These are phyloP conservation scores for Diploscapter pachys DNA, from an alignment of 1,140 invertebrate species.

Conservation along the genomic window DNA sequence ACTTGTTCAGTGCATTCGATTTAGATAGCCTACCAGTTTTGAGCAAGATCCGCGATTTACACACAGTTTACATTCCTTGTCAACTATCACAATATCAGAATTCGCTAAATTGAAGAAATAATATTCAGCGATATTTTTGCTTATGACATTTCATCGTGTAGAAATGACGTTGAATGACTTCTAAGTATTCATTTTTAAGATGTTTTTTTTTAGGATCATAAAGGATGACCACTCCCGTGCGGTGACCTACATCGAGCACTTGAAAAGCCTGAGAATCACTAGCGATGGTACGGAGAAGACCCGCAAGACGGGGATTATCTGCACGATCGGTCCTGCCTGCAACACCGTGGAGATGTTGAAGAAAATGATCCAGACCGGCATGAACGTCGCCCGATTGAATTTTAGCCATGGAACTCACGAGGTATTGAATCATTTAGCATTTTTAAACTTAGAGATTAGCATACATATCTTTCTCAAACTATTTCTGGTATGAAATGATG, in stretches of 20 bases:
- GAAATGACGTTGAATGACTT: too few relatives aligned
- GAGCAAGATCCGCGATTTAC: too few relatives aligned
- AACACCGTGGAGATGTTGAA: slow-evolving; percentile 76
- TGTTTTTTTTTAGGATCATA: too few relatives aligned
- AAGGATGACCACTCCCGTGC: slow-evolving; percentile 8
- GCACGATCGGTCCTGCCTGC: slow-evolving; percentile 95
- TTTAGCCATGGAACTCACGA: slow-evolving; percentile 41
- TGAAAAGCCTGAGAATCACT: slow-evolving; percentile 81
- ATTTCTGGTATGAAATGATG: background rate
- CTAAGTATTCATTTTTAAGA: too few relatives aligned
- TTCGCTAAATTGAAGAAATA: too few relatives aligned
- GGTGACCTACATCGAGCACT: slow-evolving; percentile 72
- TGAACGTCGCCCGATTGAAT: slow-evolving; percentile 95
- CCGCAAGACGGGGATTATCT: slow-evolving; percentile 90
- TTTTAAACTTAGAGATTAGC: background rate
- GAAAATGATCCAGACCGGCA: slow-evolving; percentile 93
- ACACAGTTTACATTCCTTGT: too few relatives aligned
- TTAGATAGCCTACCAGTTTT: too few relatives aligned
- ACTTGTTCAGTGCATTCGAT: too few relatives aligned
- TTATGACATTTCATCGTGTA: too few relatives aligned
- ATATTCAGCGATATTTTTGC: too few relatives aligned
- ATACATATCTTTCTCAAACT: background rate
- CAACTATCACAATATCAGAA: too few relatives aligned
- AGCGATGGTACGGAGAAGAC: slow-evolving; percentile 66
- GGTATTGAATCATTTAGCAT: slow-evolving; percentile 16